Conservation (phyloP, 2,888 invertebrate genomes). For the Brachycybe producta region DNA sequence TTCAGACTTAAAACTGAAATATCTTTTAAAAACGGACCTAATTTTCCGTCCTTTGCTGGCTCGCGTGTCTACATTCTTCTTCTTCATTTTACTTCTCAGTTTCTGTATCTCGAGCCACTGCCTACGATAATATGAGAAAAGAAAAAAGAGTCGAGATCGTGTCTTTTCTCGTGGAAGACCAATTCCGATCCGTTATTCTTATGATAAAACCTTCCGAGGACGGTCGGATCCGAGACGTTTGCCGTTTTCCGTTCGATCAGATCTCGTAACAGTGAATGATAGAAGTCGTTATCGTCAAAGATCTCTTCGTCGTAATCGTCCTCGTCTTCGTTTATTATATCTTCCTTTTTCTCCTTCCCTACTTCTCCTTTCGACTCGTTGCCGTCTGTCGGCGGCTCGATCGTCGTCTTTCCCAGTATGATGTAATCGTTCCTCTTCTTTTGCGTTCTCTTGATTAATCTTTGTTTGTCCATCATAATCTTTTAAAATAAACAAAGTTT, state of each 20-base stretch:
- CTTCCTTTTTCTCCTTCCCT: not conserved
- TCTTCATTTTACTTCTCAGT: constrained; percentile 78
- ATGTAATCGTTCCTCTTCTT: constrained; percentile 59
- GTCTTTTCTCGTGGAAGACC: not conserved
- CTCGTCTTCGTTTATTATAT: not conserved
- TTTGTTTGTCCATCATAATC: constrained; percentile 59
- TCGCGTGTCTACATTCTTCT: constrained; percentile 79
- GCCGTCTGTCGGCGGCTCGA: too few relatives aligned
- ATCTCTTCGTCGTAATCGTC: constrained; percentile 62
- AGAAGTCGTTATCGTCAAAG: constrained; percentile 95
- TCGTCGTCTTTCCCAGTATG: constrained; percentile 47
- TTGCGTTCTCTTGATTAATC: constrained; percentile 65
- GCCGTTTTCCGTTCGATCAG: constrained; percentile 82
- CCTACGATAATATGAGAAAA: constrained; percentile 33
- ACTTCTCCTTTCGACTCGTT: constrained; percentile 1
- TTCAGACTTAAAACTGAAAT: not conserved
- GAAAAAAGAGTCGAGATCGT: not conserved
- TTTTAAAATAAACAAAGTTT: constrained; percentile 22
- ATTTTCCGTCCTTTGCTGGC: constrained; percentile 90
- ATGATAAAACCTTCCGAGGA: constrained; percentile 61
- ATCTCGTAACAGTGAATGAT: constrained; percentile 81
- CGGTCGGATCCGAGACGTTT: constrained; percentile 67
- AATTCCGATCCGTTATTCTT: constrained; percentile 15
- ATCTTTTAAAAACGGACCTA: constrained; percentile 27
- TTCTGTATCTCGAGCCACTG: constrained; percentile 88